These are phyloP conservation scores for Apamea crenata DNA, from an alignment of 2,888 invertebrate genomes.

Conservation along the genomic window DNA sequence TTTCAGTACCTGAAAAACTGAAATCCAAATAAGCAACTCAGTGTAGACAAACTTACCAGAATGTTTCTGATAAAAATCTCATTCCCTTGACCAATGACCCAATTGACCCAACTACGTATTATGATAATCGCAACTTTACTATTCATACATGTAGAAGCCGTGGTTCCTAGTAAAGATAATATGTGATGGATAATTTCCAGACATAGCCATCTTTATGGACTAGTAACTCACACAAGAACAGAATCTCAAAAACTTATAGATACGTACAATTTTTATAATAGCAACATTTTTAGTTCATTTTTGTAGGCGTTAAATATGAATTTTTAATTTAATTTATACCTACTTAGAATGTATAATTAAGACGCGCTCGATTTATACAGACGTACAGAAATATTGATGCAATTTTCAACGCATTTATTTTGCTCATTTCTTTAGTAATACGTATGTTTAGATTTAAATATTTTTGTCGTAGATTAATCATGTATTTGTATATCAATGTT, in stretches of 20 bases:
- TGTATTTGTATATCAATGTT: conserved; percentile 68
- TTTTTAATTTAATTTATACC: background rate
- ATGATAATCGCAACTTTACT: background rate
- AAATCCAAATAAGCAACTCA: background rate
- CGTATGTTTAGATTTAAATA: conserved; percentile 49
- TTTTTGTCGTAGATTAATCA: conserved; percentile 51
- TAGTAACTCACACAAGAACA: background rate
- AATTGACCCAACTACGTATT: background rate
- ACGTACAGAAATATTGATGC: conserved; percentile 57
- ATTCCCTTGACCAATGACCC: background rate
- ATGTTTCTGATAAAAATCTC: background rate
- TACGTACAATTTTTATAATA: conserved; percentile 31
- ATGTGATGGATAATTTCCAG: background rate
- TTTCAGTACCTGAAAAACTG: conserved; percentile 4
- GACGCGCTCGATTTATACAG: conserved; percentile 24
- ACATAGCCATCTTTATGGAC: background rate
- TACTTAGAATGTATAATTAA: background rate
- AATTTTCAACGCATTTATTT: conserved; percentile 65
- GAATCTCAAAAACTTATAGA: conserved; percentile 41
- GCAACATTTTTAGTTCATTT: conserved; percentile 32
- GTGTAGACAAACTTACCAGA: background rate
- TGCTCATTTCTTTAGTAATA: conserved; percentile 64
- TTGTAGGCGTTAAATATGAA: background rate
- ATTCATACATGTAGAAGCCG: conserved; percentile 15
- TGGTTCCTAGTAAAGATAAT: background rate